Base-by-base conservation (phyloP, 2,113 vertebrate species). In the Ceuthmochares aereus region DNA sequence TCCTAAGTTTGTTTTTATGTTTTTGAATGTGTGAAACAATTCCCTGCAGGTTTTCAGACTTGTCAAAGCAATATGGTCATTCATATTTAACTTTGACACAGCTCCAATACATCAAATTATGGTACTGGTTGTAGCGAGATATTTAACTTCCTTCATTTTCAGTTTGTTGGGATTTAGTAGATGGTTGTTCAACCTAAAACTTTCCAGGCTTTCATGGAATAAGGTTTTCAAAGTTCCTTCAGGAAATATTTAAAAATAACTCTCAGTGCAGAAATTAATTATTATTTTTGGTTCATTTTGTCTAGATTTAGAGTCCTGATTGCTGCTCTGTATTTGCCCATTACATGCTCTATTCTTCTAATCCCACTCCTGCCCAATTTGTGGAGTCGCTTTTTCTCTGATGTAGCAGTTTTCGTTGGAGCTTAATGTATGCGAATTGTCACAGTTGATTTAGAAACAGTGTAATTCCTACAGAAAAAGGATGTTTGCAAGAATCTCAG, bases 71-170 rank as follows among this genome's bases (percentile, higher is more conserved):
- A 32, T 76, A 19, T 26, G 84, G 72, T 77, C 86, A 68, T 94
- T 97, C 51, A 64, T 87, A 93, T 84, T 96, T 95, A 97, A 93
- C 92, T 97, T 92, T 93, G 93, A 93, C 40, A 51, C 62, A 36
- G 14, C 72, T 84, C 75, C 14, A 23, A 49, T 91, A 45, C 19
- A 23, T 80, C 72, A 56, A 32, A 76, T 94, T 27, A 43, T 78
- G 85, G 67, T 76, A 76, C 70, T 75, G 26, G 62, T 45, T 64
- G 32, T 15, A 8, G 60, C 89, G 29, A 37, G 68, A 11, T 87
- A 67, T 83, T 96, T 96, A 84, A 66, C 55, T 95, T 97, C 42
- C 76, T 94, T 97, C 92, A 37, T 77, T 93, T 91, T 81, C 77
- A 66, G 8, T 96, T 92, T 95, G 54, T 51, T 84, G 42, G 62